Percentiles rank a stretch among this genome's conserved stretches.
Evolutionary conservation across 2,113 vertebrate species (phyloP).

Genomic region (Cinclus mexicanus): DNA sequence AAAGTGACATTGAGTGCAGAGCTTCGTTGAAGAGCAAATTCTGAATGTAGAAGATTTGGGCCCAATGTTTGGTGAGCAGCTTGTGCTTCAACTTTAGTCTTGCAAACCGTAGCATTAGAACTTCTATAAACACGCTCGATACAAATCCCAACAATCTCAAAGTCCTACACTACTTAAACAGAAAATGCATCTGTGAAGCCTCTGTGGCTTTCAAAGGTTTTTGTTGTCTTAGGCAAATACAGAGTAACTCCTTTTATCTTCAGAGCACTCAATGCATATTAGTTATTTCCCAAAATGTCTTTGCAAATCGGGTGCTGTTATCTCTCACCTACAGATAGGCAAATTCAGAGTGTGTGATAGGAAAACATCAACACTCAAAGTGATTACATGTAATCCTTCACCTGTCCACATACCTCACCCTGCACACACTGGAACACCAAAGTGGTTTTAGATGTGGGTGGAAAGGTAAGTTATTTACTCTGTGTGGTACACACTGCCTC

Average conservation of each 20-base stretch:
- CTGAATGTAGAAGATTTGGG: neutral
- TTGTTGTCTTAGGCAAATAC: constrained; percentile 19
- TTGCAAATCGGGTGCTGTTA: neutral
- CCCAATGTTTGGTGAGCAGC: neutral
- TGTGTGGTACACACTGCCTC: neutral
- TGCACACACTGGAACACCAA: neutral
- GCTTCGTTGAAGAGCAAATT: neutral
- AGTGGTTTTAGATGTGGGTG: neutral
- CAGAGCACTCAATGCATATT: neutral
- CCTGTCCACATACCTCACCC: neutral
- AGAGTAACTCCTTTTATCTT: constrained; percentile 31
- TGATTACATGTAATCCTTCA: neutral
- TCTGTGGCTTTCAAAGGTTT: neutral
- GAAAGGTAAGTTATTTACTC: neutral
- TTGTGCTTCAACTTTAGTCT: neutral
- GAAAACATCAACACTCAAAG: neutral
- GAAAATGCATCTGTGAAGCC: neutral
- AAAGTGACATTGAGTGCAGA: neutral
- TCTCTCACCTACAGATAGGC: constrained; percentile 12
- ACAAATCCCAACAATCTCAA: neutral
- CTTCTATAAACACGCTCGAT: neutral
- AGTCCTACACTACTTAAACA: neutral
- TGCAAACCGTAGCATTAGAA: neutral
- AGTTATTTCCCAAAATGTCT: neutral
- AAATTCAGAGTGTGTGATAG: neutral